Evolutionary conservation across 2,888 invertebrate genomes (phyloP), one percentile per base, ranked within the genome.

Genomic region (Limnephilus marmoratus): DNA sequence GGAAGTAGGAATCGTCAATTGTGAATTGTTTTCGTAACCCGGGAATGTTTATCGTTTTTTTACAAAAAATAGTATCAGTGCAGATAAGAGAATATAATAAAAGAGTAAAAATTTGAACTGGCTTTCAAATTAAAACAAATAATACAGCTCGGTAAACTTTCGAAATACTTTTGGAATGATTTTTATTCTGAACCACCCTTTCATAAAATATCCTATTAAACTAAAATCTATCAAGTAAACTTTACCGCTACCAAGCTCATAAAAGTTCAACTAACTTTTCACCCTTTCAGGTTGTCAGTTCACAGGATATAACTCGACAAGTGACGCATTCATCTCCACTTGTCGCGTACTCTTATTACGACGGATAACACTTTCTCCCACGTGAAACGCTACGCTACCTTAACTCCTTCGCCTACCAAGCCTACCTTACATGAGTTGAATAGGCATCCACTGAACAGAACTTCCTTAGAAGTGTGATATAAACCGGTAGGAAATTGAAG

Each of bases 301-400:
- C 68, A 68, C 68, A 68, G 24, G 68, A 68, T 24, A 68, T 68
- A 68, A 68, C 68, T 68, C 24, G 68, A 68, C 68, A 68, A 68
- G 68, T 68, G 68, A 68, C 68, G 68, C 68, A 83, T 83, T 37
- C 34, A 37, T 83, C 41, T 83, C 37, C 83, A 83, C 37, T 83
- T 37, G 83, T 83, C 83, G 41, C 83, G 18, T 83, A 83, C 83
- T 83, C 83, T 41, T 41, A 83, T 83, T 83, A 83, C 37, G 41
- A 24, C 18, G 18, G 37, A 24, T 34, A 34, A 83, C 41, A 37
- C 31, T 34, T 83, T 12, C 41, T 83, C 83, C 83, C 83, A 83
- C 83, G 83, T 12, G 37, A 24, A 83, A 2, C 15, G 83, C 83
- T 83, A 83, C 83, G 83, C 83, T 83, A 83, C 82, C 29, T 34